phyloP scores from a whole-genome alignment of 2,797 vertebrate genomes.

The Karalla daura region DNA sequence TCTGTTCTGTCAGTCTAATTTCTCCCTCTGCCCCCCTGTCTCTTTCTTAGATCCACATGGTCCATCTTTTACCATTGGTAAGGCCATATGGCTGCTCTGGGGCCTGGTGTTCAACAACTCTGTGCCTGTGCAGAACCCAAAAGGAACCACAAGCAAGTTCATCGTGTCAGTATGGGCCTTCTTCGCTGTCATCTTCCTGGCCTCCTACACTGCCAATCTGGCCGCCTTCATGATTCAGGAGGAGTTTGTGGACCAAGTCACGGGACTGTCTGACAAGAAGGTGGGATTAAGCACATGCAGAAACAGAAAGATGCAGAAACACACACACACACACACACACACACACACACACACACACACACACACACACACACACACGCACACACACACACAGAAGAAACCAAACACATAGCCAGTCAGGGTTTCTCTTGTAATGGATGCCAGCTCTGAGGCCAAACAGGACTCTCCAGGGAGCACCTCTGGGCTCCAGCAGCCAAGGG shows the following conservation, averaged over 20 bases:
- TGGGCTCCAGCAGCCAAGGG: conserved; percentile 65
- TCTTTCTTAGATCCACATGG: conserved; percentile 91
- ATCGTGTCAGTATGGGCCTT: conserved; percentile 99
- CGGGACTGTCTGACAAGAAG: conserved; percentile 98
- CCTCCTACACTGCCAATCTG: conserved; percentile 98
- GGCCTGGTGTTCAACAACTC: conserved; percentile 99
- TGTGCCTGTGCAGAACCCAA: conserved; percentile 97
- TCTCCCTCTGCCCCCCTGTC: conserved; percentile 1
- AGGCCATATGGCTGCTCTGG: conserved; percentile 98
- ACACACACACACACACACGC: conserved; percentile 6
- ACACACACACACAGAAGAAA: conserved; percentile 27
- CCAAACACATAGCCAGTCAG: conserved; percentile 55
- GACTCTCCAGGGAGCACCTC: conserved; percentile 61
- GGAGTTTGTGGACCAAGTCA: conserved; percentile 99
- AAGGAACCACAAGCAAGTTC: conserved; percentile 98
- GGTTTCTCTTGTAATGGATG: conserved; percentile 70
- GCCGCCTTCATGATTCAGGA: conserved; percentile 99
- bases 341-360: conserved; percentile 11
- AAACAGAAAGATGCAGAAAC: no score
- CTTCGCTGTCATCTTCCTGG: conserved; percentile 98
- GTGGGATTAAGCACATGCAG: conserved; percentile 83
- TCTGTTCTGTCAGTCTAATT: neutral
- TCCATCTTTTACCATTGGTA: conserved; percentile 97
- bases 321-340: conserved; percentile 8
- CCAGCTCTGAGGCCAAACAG: conserved; percentile 74